Base-by-base conservation (phyloP, 2,797 vertebrate genomes). In the Neosilurus mollespiculum region DNA sequence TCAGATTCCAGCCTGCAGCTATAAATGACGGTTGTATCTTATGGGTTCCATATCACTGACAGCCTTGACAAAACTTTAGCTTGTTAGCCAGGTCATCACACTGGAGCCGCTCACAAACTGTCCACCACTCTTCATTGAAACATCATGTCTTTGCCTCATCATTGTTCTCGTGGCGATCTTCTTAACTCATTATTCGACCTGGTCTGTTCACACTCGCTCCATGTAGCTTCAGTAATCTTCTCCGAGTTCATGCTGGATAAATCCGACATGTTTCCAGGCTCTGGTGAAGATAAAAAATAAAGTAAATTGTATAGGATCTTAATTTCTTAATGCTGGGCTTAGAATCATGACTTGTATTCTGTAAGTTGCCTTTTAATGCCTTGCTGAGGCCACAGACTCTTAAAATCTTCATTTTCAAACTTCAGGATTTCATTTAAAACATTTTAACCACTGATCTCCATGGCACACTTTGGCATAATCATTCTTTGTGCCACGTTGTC, bases 1-100 rank as follows among this genome's bases (percentile, higher is more conserved):
- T n/a, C 18, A 61, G 30, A 59, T 59, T 77, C 61, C 59, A 78
- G 61, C n/a, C 61, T 53, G 61, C 77, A 78, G 77, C 61, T 53
- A 51, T 24, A 53, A 65, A 65, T 64, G 72, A 54, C 70, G 59
- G 22, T 51, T 54, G 81, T 58, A 56, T 8, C 49, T 18, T 64
- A 76, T 56, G 53, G 61, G 56, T 69, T 75, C 61, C 16, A 65
- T 78, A 65, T 56, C 56, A 51, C 81, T 64, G 58, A 75, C 81
- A 73, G 70, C 20, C 20, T 22, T 82, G 81, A 65, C 70, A 75
- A 75, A 82, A 82, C 70, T 64, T 82, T 37, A 64, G 81, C 81
- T 82, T 82, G 81, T 82, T 82, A 82, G 81, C 81, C 65, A 37
- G 79, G 79, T 71, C 65, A 18, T 70, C 66, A 71, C 43, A 24